Percentiles rank a stretch among this genome's conserved stretches.
phyloP scores from a whole-genome alignment of 2,113 vertebrate species.

The Herpetotheres cachinnans region DNA sequence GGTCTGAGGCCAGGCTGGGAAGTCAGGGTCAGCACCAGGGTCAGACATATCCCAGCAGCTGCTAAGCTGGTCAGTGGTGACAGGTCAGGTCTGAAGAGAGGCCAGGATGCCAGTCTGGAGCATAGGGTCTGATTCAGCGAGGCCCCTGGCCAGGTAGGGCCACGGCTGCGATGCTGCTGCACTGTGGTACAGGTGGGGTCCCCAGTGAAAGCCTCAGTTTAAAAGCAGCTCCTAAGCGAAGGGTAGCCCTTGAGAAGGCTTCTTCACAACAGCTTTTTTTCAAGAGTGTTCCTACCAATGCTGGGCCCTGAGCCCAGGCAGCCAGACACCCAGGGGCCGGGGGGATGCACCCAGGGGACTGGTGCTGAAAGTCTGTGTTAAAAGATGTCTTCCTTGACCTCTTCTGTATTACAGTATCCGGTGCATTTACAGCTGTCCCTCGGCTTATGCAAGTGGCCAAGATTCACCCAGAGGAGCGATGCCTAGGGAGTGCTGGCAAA shows the following conservation, averaged over 20 bases:
- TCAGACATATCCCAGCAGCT: neutral
- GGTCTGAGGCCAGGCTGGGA: neutral
- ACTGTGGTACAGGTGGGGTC: too few species aligned
- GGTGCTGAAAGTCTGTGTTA: neutral
- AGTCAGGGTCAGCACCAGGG: neutral
- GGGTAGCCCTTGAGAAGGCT: neutral
- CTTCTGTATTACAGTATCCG: neutral
- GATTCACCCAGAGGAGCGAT: neutral
- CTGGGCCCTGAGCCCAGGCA: neutral
- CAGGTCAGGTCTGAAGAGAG: neutral
- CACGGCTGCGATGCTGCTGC: neutral
- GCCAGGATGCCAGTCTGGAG: too few species aligned
- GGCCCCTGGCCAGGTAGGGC: too few species aligned
- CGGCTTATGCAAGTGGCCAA: neutral
- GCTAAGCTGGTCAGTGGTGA: neutral
- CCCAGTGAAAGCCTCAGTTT: neutral
- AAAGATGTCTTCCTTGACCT: neutral
- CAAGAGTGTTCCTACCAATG: too few species aligned
- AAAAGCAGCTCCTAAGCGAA: neutral
- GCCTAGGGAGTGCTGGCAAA: accelerated
- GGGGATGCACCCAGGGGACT: too few species aligned
- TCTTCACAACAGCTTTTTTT: neutral
- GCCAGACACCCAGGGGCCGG: too few species aligned
- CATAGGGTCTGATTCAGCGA: accelerated
- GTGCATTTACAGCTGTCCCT: neutral